Percentiles rank a stretch among this genome's conserved stretches.
Evolutionary conservation across 2,888 invertebrate species (phyloP).

Genomic region (Antitype chi): DNA sequence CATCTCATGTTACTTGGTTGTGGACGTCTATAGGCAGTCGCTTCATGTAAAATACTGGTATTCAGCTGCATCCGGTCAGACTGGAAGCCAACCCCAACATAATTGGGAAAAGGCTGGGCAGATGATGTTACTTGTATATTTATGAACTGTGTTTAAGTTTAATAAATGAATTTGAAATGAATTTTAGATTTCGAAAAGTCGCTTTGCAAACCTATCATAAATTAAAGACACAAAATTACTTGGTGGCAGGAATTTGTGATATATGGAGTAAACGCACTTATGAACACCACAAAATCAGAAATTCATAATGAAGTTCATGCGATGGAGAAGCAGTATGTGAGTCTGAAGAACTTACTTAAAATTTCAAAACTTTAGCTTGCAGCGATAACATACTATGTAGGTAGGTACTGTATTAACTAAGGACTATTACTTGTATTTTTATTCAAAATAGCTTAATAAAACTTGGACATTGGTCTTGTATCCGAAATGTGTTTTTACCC

Average conservation of each 20-base stretch:
- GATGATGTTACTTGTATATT: too few species aligned
- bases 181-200: not conserved
- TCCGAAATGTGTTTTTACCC: not conserved
- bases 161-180: too few species aligned
- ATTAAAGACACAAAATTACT: not conserved
- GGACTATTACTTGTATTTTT: conserved; percentile 6
- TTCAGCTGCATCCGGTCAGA: too few species aligned
- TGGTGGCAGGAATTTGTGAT: not conserved
- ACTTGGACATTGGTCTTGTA: conserved; percentile 16
- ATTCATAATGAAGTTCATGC: not conserved
- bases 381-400: too few species aligned
- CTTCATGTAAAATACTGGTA: too few species aligned
- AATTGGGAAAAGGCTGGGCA: too few species aligned
- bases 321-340: not conserved
- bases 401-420: too few species aligned
- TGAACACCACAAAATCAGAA: not conserved
- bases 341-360: not conserved
- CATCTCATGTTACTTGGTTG: too few species aligned
- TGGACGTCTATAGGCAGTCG: too few species aligned
- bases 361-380: conserved; percentile 8
- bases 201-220: not conserved
- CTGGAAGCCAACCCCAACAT: too few species aligned
- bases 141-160: too few species aligned
- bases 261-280: not conserved
- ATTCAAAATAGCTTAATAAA: conserved; percentile 43